Base-by-base conservation (phyloP, 2,888 invertebrate genomes). In the Trichacis sp. region DNA sequence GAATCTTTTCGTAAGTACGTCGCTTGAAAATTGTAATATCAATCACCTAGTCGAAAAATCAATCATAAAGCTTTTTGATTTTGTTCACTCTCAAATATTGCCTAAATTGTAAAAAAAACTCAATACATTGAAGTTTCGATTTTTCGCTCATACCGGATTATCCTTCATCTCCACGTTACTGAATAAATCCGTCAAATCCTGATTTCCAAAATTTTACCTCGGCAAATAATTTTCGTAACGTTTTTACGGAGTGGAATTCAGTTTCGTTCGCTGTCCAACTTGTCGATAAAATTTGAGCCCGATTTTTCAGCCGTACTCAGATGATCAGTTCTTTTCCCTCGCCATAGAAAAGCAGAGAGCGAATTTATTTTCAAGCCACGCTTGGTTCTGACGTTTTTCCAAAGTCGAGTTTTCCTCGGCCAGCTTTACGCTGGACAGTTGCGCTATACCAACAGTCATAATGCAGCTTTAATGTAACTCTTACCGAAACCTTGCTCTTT, bases 391-490 rank as follows among this genome's bases (percentile, higher is more conserved):
- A 68, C 68, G 68, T 64, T 68, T 68, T 68, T 64, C 64, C 61
- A 61, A 68, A 68, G 58, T 68, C 61, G 55, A 60, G 63, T 60
- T 33, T 68, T 68, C 68, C 57, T 68, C 64, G 51, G 48, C 52
- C 48, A 36, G 68, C 49, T 62, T 64, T 68, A 54, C 60, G 46
- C 61, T 48, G 64, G 64, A 48, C 55, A 58, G 54, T 60, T 61
- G 61, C 64, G 64, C 57, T 63, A 57, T 59, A 64, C 63, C 51
- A 48, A 59, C 42, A 61, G 60, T 40, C 54, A 70, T 76, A 76
- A 77, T 75, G 75, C 72, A 72, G 73, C 75, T 77, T 78, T 77
- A 77, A 79, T 77, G 77, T 69, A 69, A 60, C 72, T 73, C 68
- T 70, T 67, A 70, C 56, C 59, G 63, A 64, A 60, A 58, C 58